These are phyloP conservation scores for Tetranychus truncatus DNA, from an alignment of 2,888 invertebrate genomes.

Conservation along the genomic window DNA sequence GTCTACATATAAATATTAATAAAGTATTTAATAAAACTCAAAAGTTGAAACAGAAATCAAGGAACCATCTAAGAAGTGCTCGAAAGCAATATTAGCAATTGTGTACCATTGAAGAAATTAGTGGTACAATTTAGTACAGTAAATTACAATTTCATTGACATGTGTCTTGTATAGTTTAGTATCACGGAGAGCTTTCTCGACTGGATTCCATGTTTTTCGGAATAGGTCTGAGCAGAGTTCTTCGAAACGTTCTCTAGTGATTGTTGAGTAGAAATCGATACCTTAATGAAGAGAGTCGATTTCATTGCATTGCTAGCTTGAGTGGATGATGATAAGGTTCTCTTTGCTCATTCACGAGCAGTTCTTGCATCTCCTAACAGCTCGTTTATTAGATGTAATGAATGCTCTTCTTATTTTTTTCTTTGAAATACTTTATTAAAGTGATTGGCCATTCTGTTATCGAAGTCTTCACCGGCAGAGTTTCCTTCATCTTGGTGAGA, in stretches of 20 bases:
- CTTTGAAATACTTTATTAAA: no score
- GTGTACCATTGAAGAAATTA: conserved; percentile 67
- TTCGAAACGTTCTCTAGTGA: conserved; percentile 44
- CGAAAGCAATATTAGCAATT: conserved; percentile 32
- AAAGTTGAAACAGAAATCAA: not conserved
- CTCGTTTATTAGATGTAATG: no score
- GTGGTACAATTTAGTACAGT: conserved; percentile 74
- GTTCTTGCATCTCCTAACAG: conserved; percentile 33
- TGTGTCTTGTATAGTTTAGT: conserved; percentile 85
- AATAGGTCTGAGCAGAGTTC: conserved; percentile 87
- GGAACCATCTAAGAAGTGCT: not conserved
- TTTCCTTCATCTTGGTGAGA: no score
- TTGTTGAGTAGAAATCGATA: conserved; percentile 83
- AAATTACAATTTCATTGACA: conserved; percentile 52
- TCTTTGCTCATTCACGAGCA: conserved; percentile 45
- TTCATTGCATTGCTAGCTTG: conserved; percentile 34
- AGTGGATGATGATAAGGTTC: conserved; percentile 39
- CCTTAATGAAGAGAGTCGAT: conserved; percentile 48
- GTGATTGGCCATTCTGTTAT: no score
- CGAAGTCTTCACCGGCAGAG: no score
- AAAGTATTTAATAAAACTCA: no score
- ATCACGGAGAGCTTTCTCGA: conserved; percentile 83
- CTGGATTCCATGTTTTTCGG: conserved; percentile 85
- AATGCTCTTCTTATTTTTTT: no score
- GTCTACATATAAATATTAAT: no score